phyloP scores from a whole-genome alignment of 2,888 invertebrate species.

The Tachina lurida region DNA sequence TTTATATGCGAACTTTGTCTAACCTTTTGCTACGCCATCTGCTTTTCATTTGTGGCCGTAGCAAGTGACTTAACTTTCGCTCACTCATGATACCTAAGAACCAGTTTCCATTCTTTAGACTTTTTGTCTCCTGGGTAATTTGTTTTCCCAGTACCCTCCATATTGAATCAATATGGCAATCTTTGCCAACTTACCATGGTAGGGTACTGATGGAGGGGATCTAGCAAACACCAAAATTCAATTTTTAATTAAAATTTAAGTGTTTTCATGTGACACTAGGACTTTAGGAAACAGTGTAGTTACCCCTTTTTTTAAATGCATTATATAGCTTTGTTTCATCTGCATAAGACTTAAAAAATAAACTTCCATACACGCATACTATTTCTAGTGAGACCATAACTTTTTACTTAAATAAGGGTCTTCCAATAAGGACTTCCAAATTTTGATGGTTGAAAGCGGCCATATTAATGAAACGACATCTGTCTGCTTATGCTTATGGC shows the following conservation, averaged over 20 bases:
- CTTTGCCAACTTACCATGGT: background rate
- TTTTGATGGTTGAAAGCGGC: no score
- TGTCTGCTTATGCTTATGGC: no score
- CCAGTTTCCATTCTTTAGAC: background rate
- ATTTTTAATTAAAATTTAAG: no score
- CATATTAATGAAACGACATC: no score
- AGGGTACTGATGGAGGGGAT: background rate
- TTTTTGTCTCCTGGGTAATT: background rate
- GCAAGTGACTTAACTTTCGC: no score
- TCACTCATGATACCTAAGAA: background rate
- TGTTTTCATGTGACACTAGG: background rate
- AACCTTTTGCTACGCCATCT: no score
- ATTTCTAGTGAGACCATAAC: background rate
- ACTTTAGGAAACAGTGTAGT: conserved; percentile 31
- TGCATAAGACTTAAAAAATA: conserved; percentile 33
- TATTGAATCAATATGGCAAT: background rate
- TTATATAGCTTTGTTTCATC: conserved; percentile 47
- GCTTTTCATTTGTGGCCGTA: no score
- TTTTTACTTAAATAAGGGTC: background rate
- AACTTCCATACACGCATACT: conserved; percentile 12
- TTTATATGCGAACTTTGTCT: no score
- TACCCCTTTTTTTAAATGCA: conserved; percentile 22
- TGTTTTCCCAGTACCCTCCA: background rate
- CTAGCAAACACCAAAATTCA: background rate
- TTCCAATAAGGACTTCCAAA: no score